Conservation (phyloP, 1,140 invertebrate species). For the Mylabris phalerata region DNA sequence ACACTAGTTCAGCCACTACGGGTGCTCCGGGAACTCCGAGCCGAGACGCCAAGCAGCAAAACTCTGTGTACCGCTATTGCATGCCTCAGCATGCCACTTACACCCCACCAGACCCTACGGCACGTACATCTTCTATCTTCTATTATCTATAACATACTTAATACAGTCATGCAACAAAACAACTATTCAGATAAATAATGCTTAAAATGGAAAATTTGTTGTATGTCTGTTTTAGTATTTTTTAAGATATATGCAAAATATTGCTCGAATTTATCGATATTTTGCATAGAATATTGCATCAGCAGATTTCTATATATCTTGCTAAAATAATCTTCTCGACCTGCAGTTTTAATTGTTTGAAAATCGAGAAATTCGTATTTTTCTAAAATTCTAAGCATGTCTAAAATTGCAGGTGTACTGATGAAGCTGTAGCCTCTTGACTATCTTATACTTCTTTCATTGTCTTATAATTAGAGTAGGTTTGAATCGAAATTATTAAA, state of each 20-base stretch:
- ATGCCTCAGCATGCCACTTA: constrained; percentile 51
- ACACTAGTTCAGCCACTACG: constrained; percentile 26
- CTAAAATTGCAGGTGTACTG: no score
- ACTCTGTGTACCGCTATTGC: constrained; percentile 49
- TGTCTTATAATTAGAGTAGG: no score
- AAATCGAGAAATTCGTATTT: no score
- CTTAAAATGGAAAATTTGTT: not conserved
- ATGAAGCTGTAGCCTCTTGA: no score
- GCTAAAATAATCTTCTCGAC: not conserved
- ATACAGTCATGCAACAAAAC: not conserved
- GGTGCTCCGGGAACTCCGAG: constrained; percentile 31
- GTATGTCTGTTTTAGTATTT: no score
- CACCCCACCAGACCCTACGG: constrained; percentile 50
- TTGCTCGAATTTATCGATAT: no score
- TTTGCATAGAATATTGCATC: constrained; percentile 3
- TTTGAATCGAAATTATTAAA: no score
- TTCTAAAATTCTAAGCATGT: no score
- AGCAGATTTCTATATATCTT: constrained; percentile 21
- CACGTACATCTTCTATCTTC: constrained; percentile 44
- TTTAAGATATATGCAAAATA: no score
- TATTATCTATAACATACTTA: constrained; percentile 3
- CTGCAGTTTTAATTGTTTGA: no score
- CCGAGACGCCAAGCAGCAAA: constrained; percentile 40
- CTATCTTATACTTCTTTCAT: no score
- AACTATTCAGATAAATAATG: not conserved